These are phyloP conservation scores for Hydrocynus forskahlii DNA, from an alignment of 2,797 vertebrate species.

Conservation along the genomic window DNA sequence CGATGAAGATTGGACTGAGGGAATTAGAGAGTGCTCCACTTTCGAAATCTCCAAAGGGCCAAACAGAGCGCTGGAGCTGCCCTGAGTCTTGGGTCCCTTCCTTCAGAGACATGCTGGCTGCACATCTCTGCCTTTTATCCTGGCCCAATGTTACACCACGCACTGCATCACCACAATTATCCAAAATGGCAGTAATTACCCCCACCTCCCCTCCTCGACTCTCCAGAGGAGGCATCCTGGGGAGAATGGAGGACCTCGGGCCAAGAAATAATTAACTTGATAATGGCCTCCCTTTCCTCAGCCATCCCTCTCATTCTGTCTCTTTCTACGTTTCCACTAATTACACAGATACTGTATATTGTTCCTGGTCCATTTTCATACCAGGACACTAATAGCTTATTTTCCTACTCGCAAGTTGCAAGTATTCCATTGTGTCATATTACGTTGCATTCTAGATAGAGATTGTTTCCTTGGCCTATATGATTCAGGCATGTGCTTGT, in stretches of 20 bases:
- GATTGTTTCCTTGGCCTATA: constrained; percentile 16
- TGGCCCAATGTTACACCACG: constrained; percentile 50
- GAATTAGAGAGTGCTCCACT: constrained; percentile 15
- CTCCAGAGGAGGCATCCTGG: constrained; percentile 56
- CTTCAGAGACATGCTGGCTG: constrained; percentile 5
- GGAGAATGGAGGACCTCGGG: constrained; percentile 65
- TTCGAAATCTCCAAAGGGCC: constrained; percentile 21
- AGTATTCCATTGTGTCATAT: constrained; percentile 18
- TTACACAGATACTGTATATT: constrained; percentile 52
- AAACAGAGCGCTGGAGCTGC: constrained; percentile 34
- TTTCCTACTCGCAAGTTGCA: constrained; percentile 16
- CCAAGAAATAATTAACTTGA: constrained; percentile 75
- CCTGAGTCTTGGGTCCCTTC: constrained; percentile 24
- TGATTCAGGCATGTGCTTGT: not conserved
- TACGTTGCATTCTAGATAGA: constrained; percentile 25
- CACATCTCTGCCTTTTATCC: constrained; percentile 54
- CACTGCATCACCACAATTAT: constrained; percentile 62
- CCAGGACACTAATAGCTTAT: constrained; percentile 44
- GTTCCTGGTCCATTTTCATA: constrained; percentile 43
- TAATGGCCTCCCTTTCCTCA: constrained; percentile 66
- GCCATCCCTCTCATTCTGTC: constrained; percentile 56
- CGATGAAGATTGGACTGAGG: constrained; percentile 22
- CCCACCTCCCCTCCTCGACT: constrained; percentile 52
- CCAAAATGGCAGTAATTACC: constrained; percentile 64
- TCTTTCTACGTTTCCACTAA: constrained; percentile 57